Percentiles rank a stretch among this genome's conserved stretches.
These are phyloP conservation scores for Limnephilus auricula DNA, from an alignment of 2,888 invertebrate species.

Conservation along the genomic window DNA sequence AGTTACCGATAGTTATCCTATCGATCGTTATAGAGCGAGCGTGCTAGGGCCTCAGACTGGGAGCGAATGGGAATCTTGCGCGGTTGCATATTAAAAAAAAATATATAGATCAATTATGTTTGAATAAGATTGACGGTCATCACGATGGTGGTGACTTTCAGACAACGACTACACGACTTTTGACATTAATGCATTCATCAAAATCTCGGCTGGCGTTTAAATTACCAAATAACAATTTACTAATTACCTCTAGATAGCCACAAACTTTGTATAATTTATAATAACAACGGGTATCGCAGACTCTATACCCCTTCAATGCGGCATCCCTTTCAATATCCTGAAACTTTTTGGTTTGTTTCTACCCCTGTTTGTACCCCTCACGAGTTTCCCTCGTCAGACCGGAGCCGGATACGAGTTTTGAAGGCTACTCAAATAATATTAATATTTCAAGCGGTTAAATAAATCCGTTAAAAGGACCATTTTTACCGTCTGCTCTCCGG, in stretches of 20 bases:
- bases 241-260: not conserved
- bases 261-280: not conserved
- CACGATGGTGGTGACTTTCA: not conserved
- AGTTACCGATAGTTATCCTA: too few species aligned
- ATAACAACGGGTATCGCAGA: not conserved
- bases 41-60: too few species aligned
- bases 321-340: conserved; percentile 35
- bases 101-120: too few species aligned
- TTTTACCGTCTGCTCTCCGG: not conserved
- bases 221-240: too few species aligned
- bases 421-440: conserved; percentile 50
- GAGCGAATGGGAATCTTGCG: too few species aligned
- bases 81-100: too few species aligned
- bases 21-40: too few species aligned
- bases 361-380: not conserved
- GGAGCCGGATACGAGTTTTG: conserved; percentile 4
- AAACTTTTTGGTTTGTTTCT: conserved; percentile 45
- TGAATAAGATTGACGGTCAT: too few species aligned
- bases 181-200: not conserved
- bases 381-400: not conserved
- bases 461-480: conserved; percentile 32
- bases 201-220: not conserved
- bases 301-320: not conserved
- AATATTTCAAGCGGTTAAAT: conserved; percentile 40
- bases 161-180: not conserved